Base-by-base conservation (phyloP, 2,113 vertebrate species). In the human region DNA sequence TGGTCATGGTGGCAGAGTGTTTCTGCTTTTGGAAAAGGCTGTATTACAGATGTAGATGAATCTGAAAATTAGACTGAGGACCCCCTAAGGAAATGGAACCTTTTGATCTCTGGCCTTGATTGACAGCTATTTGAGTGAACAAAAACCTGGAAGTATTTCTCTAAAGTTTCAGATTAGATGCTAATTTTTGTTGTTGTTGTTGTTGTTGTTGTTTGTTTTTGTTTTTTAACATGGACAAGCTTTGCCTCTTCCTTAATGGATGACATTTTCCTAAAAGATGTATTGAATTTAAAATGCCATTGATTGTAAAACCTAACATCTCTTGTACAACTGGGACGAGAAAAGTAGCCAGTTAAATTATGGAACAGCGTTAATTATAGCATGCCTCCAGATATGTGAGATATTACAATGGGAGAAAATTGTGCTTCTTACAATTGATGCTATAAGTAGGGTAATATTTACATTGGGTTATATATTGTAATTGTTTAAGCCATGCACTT, bases 251-350 rank as follows among this genome's bases (percentile, higher is more conserved):
- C n/a, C n/a, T 61, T 90, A 78, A 87, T 75, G 18, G 76, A 95
- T 76, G 23, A 76, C 1, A 1, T 30, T 96, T 52, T 87, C n/a
- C 40, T 82, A 86, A 59, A 95, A 89, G 81, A 83, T 64, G 91
- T 93, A 95, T 72, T 94, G 59, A 96, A 43, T 78, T 43, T 81
- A 70, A 88, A 23, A 57, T 72, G 57, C 3, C 66, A 85, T 22
- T 92, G 32, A 94, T 70, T 89, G 68, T 80, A 92, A 80, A 96
- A 52, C 3, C 43, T 85, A 96, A 22, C 50, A 85, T 89, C 93
- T 97, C 57, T 75, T 86, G 6, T 76, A 50, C 22, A 81, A 83
- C 32, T 57, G 40, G 48, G n/a, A 93, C 13, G 32, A 50, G 16
- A 81, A 93, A 73, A 45, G 5, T 7, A 96, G n/a, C 45, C 52